Evolutionary conservation across 2,888 invertebrate species (phyloP).

Genomic region (Electrophaes corylata): DNA sequence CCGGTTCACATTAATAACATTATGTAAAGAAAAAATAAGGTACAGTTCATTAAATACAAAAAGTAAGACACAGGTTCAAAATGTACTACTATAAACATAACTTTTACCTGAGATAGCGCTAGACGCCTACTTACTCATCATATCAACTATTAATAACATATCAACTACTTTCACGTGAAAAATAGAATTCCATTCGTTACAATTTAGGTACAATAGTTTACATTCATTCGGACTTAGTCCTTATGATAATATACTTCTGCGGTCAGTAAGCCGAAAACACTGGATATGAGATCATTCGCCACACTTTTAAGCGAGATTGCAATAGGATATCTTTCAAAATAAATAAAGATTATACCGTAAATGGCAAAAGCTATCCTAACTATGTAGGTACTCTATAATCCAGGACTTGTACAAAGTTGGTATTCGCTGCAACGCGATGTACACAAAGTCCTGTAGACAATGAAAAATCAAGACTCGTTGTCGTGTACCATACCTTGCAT

Average conservation of each 20-base stretch:
- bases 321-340: neutral
- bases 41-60: slow-evolving; percentile 67
- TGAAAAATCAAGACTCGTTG: slow-evolving; percentile 17
- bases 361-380: no score
- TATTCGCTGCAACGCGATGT: neutral
- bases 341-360: no score
- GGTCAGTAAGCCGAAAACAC: slow-evolving; percentile 33
- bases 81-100: slow-evolving; percentile 36
- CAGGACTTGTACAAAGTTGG: neutral
- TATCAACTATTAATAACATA: slow-evolving; percentile 22
- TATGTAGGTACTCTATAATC: no score
- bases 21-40: slow-evolving; percentile 74
- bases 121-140: slow-evolving; percentile 43
- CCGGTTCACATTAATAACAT: slow-evolving; percentile 74
- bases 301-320: slow-evolving; percentile 14
- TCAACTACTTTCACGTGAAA: slow-evolving; percentile 33
- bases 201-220: slow-evolving; percentile 44
- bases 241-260: slow-evolving; percentile 21
- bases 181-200: slow-evolving; percentile 37
- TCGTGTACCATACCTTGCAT: slow-evolving; percentile 21
- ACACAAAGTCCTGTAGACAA: neutral
- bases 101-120: slow-evolving; percentile 64
- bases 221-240: slow-evolving; percentile 32
- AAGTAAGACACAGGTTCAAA: slow-evolving; percentile 63
- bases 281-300: slow-evolving; percentile 36